Conservation (phyloP, 2,113 vertebrate genomes). For the Dinomys branickii region DNA sequence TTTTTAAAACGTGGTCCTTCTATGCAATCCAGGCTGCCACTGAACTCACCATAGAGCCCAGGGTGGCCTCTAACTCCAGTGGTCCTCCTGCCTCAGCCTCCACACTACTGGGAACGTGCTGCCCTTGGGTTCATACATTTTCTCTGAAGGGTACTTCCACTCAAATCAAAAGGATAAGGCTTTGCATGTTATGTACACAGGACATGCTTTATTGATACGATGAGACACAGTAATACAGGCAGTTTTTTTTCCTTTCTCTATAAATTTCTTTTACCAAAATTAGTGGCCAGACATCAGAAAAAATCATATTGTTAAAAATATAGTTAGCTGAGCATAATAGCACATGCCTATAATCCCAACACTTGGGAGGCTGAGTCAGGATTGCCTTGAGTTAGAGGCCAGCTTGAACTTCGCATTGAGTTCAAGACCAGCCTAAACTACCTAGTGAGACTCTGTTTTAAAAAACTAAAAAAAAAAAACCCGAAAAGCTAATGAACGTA, state of each 20-base stretch:
- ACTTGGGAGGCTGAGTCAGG: not conserved
- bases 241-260: not conserved
- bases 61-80: not conserved
- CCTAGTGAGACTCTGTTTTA: not conserved
- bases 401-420: not conserved
- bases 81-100: not conserved
- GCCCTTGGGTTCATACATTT: not conserved
- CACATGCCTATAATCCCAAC: not conserved
- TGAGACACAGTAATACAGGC: not conserved
- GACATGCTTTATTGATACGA: not conserved
- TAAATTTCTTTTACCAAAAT: constrained; percentile 38
- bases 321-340: not conserved
- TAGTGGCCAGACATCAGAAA: not conserved
- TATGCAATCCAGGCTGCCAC: not conserved
- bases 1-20: not conserved
- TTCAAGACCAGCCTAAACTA: not conserved
- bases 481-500: not conserved
- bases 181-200: not conserved
- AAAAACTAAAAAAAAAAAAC: not conserved
- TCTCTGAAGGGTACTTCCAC: not conserved
- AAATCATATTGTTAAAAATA: not conserved
- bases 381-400: not conserved
- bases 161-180: not conserved
- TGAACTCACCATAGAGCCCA: not conserved
- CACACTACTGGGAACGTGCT: too few species aligned